These are phyloP conservation scores for Trinectes maculatus DNA, from an alignment of 2,113 vertebrate species.

Conservation along the genomic window DNA sequence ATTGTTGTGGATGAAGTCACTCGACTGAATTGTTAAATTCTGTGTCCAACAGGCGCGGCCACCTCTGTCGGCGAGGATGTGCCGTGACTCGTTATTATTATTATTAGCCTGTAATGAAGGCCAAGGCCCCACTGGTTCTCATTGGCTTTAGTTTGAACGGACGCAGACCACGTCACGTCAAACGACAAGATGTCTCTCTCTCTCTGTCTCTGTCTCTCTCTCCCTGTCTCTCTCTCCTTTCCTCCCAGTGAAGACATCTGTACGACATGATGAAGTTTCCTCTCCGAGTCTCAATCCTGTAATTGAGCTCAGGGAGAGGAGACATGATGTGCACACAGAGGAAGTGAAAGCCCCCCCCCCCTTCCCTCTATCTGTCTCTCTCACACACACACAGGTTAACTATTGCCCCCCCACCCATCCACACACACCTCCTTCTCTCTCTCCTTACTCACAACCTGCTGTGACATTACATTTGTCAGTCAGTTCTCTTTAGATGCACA, in stretches of 20 bases:
- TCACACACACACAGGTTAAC: not conserved
- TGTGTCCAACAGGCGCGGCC: conserved; percentile 26
- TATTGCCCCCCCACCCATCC: not conserved
- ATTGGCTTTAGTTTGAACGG: conserved; percentile 60
- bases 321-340: conserved; percentile 82
- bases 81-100: conserved; percentile 3
- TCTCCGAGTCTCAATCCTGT: conserved; percentile 82
- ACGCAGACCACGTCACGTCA: conserved; percentile 70
- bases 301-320: conserved; percentile 81
- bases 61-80: conserved; percentile 6
- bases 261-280: conserved; percentile 85
- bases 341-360: conserved; percentile 44
- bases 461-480: conserved; percentile 58
- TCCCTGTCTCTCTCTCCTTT: conserved; percentile 57
- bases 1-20: conserved; percentile 74
- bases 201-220: conserved; percentile 55
- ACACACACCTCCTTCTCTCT: not conserved
- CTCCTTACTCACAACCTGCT: conserved; percentile 38
- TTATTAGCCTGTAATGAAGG: conserved; percentile 56
- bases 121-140: conserved; percentile 59
- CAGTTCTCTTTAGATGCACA: conserved; percentile 60
- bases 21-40: conserved; percentile 60
- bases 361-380: conserved; percentile 8
- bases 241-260: conserved; percentile 82
- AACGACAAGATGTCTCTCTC: conserved; percentile 73